Percentiles rank a stretch among this genome's conserved stretches.
phyloP scores from a whole-genome alignment of 2,797 vertebrate genomes.

The Nothura maculosa region DNA sequence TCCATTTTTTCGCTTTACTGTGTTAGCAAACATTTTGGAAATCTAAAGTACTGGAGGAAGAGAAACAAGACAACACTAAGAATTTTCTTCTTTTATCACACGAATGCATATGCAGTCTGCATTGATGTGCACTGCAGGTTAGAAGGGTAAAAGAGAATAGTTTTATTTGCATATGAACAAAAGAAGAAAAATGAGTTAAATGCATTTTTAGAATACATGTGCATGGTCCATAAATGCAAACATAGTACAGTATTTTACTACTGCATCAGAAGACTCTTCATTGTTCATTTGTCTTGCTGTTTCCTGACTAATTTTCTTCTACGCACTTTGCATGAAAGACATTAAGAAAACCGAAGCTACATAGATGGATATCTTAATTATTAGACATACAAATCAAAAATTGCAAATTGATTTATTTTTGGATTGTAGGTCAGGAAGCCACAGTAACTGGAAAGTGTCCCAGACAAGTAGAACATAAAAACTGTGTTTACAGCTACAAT shows the following conservation, averaged over 20 bases:
- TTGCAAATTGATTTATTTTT: constrained; percentile 30
- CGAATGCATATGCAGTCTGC: not conserved
- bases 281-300: not conserved
- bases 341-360: not conserved
- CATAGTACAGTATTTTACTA: not conserved
- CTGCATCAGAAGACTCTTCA: not conserved
- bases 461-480: constrained; percentile 27
- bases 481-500: constrained; percentile 22
- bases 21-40: not conserved
- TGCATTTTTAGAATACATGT: not conserved
- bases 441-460: constrained; percentile 42
- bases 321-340: not conserved
- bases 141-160: not conserved
- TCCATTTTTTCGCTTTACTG: not conserved
- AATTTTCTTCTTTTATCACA: not conserved
- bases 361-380: not conserved
- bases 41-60: not conserved
- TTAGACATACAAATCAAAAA: not conserved
- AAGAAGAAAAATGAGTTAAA: not conserved
- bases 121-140: not conserved
- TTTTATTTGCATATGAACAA: not conserved
- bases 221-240: not conserved
- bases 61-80: not conserved
- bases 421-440: constrained; percentile 11
- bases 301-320: not conserved